Evolutionary conservation across 2,888 invertebrate genomes (phyloP).

Genomic region (Sialis fuliginosa): DNA sequence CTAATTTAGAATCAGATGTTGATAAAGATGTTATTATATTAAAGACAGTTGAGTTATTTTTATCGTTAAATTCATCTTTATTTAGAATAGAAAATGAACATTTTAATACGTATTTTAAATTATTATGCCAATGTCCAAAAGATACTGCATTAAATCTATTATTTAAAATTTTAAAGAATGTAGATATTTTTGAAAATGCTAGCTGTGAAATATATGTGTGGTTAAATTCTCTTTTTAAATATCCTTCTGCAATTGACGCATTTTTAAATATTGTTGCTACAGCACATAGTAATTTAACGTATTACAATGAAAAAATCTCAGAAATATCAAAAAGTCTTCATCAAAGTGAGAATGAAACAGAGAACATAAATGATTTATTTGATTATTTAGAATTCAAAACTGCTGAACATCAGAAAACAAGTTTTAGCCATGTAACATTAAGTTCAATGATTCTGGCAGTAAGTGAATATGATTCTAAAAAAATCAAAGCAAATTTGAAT

Average conservation of each 20-base stretch:
- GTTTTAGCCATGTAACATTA: conserved; percentile 11
- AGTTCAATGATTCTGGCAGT: conserved; percentile 24
- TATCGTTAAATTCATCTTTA: background rate
- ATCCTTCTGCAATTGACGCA: conserved; percentile 17
- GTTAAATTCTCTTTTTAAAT: conserved; percentile 29
- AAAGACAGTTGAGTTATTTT: conserved; percentile 21
- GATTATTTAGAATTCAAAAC: conserved; percentile 23
- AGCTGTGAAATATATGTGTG: conserved; percentile 49
- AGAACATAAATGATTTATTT: conserved; percentile 18
- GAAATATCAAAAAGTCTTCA: background rate
- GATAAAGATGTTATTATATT: conserved; percentile 15
- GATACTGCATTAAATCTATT: conserved; percentile 24
- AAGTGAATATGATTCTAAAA: conserved; percentile 16
- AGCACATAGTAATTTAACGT: conserved; percentile 13
- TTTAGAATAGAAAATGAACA: conserved; percentile 4
- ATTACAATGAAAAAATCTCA: conserved; percentile 13
- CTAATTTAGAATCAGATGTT: conserved; percentile 7
- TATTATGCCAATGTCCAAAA: conserved; percentile 27
- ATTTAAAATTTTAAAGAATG: conserved; percentile 37
- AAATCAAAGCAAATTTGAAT: conserved; percentile 15
- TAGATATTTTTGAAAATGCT: conserved; percentile 44
- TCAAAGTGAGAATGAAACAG: conserved; percentile 12
- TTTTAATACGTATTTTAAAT: conserved; percentile 18
- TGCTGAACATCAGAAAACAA: conserved; percentile 8
- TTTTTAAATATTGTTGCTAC: conserved; percentile 14